Percentiles rank a stretch among this genome's conserved stretches.
These are phyloP conservation scores for Scomber colias DNA, from an alignment of 2,113 vertebrate species.

Conservation along the genomic window DNA sequence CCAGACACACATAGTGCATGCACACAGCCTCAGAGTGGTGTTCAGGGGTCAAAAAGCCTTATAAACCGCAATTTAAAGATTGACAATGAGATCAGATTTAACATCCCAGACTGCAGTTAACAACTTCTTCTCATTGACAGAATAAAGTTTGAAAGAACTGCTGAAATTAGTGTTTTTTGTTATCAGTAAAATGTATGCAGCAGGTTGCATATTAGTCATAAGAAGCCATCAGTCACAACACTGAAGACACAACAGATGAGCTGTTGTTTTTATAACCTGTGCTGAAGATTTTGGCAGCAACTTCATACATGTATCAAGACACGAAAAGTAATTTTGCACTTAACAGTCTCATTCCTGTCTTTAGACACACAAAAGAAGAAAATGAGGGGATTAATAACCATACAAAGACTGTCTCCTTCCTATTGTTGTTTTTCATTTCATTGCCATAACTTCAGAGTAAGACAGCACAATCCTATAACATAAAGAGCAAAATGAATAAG, in stretches of 20 bases:
- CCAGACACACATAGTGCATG: background rate
- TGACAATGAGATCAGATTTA: background rate
- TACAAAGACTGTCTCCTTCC: background rate
- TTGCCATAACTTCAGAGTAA: background rate
- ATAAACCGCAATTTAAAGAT: background rate
- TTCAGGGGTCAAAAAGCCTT: background rate
- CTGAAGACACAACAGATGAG: background rate
- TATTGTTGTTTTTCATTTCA: background rate
- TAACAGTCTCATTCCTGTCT: background rate
- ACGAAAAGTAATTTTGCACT: background rate
- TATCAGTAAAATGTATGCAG: background rate
- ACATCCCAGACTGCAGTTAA: too few species aligned
- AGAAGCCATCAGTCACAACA: background rate
- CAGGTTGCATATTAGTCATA: constrained; percentile 3
- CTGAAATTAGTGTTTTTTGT: background rate
- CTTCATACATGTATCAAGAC: background rate
- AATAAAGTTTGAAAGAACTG: background rate
- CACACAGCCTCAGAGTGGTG: background rate
- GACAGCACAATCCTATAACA: background rate
- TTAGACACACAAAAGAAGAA: background rate
- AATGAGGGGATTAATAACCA: background rate
- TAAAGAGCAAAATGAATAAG: background rate
- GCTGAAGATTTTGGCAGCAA: constrained; percentile 8
- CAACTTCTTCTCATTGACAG: background rate
- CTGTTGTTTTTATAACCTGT: background rate